Conservation (phyloP, 2,797 vertebrate species). For the Lophius americanus region DNA sequence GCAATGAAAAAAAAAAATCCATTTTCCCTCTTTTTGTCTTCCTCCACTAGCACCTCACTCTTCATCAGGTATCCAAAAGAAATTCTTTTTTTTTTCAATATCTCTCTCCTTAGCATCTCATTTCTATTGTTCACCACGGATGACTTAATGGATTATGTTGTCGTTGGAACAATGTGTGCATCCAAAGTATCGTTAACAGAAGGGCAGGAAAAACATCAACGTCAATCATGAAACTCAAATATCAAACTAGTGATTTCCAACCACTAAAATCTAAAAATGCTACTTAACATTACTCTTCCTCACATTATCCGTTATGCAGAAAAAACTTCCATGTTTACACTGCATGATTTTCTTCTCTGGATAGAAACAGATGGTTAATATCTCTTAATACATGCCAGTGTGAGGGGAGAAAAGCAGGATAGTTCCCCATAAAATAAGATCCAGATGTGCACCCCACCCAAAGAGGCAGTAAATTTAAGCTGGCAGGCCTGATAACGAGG, state of each 20-base stretch:
- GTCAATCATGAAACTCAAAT: constrained; percentile 26
- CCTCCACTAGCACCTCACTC: not conserved
- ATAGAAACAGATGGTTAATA: constrained; percentile 68
- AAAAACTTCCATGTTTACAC: constrained; percentile 27
- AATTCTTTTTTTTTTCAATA: constrained; percentile 9
- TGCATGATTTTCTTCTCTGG: constrained; percentile 25
- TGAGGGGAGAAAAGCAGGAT: constrained; percentile 64
- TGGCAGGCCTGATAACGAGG: constrained; percentile 81
- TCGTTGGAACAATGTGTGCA: constrained; percentile 5
- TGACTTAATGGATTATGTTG: not conserved
- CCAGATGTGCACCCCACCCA: constrained; percentile 87
- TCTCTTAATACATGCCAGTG: constrained; percentile 69
- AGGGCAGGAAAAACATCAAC: constrained; percentile 8
- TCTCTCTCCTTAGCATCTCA: not conserved
- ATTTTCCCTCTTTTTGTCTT: constrained; percentile 41
- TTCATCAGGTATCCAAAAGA: constrained; percentile 23
- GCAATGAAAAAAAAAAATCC: constrained; percentile 75
- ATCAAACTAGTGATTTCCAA: constrained; percentile 16
- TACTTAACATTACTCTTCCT: constrained; percentile 12
- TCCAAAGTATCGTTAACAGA: not conserved
- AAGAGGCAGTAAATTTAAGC: constrained; percentile 81
- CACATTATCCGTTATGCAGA: constrained; percentile 7
- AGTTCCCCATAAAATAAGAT: constrained; percentile 81
- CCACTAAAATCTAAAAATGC: constrained; percentile 6
- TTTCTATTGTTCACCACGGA: constrained; percentile 14